phyloP scores from a whole-genome alignment of 2,888 invertebrate species.

The Dermolepida albohirtum region DNA sequence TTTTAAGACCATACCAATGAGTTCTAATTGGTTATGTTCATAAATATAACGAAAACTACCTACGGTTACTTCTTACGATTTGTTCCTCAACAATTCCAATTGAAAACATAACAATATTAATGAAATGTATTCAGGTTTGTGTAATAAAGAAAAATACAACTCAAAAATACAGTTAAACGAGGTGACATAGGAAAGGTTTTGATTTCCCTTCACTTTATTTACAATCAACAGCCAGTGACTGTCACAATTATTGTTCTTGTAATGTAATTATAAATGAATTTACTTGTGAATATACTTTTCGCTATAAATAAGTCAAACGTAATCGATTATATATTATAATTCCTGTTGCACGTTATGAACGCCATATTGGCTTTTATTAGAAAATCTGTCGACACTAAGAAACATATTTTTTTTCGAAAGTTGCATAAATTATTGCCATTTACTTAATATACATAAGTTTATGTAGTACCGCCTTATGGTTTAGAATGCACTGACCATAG shows the following conservation, averaged over 20 bases:
- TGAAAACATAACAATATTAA: too few species aligned
- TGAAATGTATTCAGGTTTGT: too few species aligned
- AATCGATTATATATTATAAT: constrained; percentile 12
- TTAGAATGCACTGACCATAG: neutral
- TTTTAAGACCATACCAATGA: too few species aligned
- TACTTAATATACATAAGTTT: neutral
- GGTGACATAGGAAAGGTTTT: neutral
- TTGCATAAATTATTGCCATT: constrained; percentile 14
- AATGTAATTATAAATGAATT: neutral
- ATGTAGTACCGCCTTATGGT: neutral
- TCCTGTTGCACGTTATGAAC: constrained; percentile 15
- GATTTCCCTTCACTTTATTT: constrained; percentile 18
- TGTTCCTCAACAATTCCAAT: too few species aligned
- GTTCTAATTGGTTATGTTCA: too few species aligned
- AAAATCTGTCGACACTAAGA: constrained; percentile 4
- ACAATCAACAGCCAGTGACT: neutral
- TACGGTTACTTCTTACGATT: too few species aligned
- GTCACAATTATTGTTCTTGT: constrained; percentile 10
- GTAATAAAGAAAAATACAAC: neutral
- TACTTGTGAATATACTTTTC: constrained; percentile 2
- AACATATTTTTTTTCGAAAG: constrained; percentile 25
- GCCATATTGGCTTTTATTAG: constrained; percentile 2
- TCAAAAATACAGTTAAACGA: neutral
- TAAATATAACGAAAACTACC: too few species aligned
- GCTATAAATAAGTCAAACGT: neutral